A percentile compares a stretch with the other conserved stretches of the same genome.
Conservation (phyloP, 2,797 vertebrate species). For the Buceros bicornis region DNA sequence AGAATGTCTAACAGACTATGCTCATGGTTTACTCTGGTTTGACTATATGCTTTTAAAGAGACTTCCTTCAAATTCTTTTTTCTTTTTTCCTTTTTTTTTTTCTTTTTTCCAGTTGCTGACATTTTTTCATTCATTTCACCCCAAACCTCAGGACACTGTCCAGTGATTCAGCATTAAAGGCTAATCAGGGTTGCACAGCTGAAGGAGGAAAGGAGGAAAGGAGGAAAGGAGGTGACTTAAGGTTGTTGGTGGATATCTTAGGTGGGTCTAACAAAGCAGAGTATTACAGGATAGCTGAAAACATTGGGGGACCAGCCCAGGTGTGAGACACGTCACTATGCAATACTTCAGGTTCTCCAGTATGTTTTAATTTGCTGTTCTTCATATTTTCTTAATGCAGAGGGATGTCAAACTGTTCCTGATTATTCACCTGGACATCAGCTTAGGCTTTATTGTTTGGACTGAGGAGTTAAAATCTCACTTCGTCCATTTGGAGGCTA, state of each 20-base stretch:
- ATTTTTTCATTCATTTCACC: not conserved
- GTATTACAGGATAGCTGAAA: not conserved
- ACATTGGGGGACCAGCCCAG: fast-evolving
- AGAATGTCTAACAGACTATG: not conserved
- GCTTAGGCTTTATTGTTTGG: not conserved
- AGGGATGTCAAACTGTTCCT: not conserved
- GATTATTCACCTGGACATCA: not conserved
- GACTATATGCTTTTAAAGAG: not conserved
- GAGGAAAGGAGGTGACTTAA: not conserved
- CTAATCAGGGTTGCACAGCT: not conserved
- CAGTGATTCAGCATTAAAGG: not conserved
- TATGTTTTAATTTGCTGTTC: not conserved
- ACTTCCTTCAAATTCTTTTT: fast-evolving
- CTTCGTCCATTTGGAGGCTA: not conserved
- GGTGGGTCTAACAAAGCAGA: not conserved
- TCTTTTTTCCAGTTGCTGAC: not conserved
- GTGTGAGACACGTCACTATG: not conserved
- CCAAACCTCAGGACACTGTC: not conserved
- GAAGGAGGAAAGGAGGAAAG: not conserved
- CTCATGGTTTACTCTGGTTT: not conserved
- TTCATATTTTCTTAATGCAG: not conserved
- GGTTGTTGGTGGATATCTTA: not conserved
- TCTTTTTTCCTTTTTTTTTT: no score
- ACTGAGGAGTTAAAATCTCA: not conserved
- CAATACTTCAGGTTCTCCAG: fast-evolving